These are phyloP conservation scores for Drosophila sproati DNA, from an alignment of 1,140 invertebrate genomes.

Conservation along the genomic window DNA sequence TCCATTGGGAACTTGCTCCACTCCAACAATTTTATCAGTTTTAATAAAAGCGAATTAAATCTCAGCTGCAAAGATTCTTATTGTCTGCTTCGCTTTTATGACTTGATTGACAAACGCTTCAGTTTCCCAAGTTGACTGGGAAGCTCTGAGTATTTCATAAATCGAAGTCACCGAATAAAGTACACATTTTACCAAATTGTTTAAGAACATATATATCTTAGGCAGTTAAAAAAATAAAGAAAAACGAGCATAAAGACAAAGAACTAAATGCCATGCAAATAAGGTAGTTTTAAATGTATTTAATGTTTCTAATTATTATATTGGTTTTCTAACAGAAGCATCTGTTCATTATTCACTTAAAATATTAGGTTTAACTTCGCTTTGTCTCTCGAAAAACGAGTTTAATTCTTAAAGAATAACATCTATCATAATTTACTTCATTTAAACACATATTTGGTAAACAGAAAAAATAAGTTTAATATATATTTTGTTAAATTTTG, in stretches of 20 bases:
- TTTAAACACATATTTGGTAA: no score
- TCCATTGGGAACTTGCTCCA: slow-evolving; percentile 7
- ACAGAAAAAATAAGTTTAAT: neutral
- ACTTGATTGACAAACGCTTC: slow-evolving; percentile 43
- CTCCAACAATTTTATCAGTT: slow-evolving; percentile 45
- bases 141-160: neutral
- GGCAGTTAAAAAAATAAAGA: neutral
- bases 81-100: slow-evolving; percentile 35
- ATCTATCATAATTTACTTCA: no score
- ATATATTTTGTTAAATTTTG: neutral
- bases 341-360: no score
- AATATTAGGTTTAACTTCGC: no score
- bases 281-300: no score
- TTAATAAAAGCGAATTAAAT: slow-evolving; percentile 67
- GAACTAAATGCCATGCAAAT: no score
- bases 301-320: no score
- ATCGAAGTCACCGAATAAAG: neutral
- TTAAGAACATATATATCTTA: neutral
- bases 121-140: neutral
- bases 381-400: no score
- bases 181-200: neutral
- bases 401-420: no score
- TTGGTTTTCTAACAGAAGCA: no score
- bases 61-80: slow-evolving; percentile 35
- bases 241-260: no score